Conservation (phyloP, 2,888 invertebrate genomes). For the Sarcophaga variegata region DNA sequence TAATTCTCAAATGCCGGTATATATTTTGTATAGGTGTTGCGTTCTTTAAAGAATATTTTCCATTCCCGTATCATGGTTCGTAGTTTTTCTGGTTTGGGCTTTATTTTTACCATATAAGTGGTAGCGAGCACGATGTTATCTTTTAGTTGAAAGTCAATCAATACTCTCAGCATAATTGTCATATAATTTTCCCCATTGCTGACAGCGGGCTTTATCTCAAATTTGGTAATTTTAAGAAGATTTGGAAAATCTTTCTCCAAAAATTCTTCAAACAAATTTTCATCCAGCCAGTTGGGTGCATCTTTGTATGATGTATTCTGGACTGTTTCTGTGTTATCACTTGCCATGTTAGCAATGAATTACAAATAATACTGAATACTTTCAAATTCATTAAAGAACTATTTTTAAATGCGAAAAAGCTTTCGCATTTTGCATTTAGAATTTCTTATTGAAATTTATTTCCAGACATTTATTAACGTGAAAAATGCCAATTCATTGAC, state of each 20-base stretch:
- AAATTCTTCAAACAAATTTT: slow-evolving; percentile 71
- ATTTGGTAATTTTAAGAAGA: slow-evolving; percentile 72
- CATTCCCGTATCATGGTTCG: slow-evolving; percentile 72
- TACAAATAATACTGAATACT: neutral
- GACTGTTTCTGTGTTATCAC: neutral
- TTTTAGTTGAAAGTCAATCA: slow-evolving; percentile 71
- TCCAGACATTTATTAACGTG: too few species aligned
- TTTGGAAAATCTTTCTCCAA: slow-evolving; percentile 71
- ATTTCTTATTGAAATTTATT: too few species aligned
- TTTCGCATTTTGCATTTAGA: too few species aligned
- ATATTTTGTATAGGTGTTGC: slow-evolving; percentile 74
- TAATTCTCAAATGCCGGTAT: slow-evolving; percentile 77
- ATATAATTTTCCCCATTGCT: slow-evolving; percentile 78
- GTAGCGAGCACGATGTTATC: slow-evolving; percentile 68
- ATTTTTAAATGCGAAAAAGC: too few species aligned
- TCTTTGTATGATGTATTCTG: neutral
- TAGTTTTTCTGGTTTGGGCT: slow-evolving; percentile 70
- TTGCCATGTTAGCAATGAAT: slow-evolving; percentile 5
- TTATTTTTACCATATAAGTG: slow-evolving; percentile 75
- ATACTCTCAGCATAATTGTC: slow-evolving; percentile 74
- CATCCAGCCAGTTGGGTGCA: slow-evolving; percentile 67
- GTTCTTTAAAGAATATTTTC: slow-evolving; percentile 78
- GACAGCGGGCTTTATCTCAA: slow-evolving; percentile 70
- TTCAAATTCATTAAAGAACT: neutral
- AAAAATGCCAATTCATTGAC: too few species aligned